A percentile compares a stretch with the other conserved stretches of the same genome.
phyloP scores from a whole-genome alignment of 2,888 invertebrate genomes.

The Dynastes hyllus region DNA sequence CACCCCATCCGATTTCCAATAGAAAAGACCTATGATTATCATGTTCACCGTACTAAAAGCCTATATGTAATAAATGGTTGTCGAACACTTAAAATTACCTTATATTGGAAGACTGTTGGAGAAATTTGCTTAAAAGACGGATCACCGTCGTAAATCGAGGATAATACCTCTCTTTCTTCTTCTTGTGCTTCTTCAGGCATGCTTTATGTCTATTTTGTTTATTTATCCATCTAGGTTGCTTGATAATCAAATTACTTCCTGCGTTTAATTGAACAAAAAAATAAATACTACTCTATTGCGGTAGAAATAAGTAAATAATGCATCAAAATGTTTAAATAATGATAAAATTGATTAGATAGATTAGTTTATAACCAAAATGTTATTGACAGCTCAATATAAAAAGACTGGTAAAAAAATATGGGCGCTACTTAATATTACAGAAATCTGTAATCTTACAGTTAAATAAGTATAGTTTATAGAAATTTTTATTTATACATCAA shows the following conservation, averaged over 20 bases:
- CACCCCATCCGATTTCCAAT: slow-evolving; percentile 90
- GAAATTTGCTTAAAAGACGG: slow-evolving; percentile 87
- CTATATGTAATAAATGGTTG: slow-evolving; percentile 35
- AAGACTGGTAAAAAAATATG: background rate
- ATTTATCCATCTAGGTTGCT: slow-evolving; percentile 10
- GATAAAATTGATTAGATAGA: background rate
- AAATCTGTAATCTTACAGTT: background rate
- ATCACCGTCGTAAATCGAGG: slow-evolving; percentile 96
- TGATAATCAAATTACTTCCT: background rate
- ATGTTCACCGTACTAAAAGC: slow-evolving; percentile 84
- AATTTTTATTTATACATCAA: too few relatives aligned
- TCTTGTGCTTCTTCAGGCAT: slow-evolving; percentile 78
- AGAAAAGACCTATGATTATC: slow-evolving; percentile 87
- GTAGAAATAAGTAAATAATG: background rate
- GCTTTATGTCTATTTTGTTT: background rate
- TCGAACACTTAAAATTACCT: slow-evolving; percentile 74
- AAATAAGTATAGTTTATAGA: too few relatives aligned
- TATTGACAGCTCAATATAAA: slow-evolving; percentile 1
- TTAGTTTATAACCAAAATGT: slow-evolving; percentile 10
- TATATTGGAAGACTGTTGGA: slow-evolving; percentile 89
- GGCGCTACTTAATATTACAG: background rate
- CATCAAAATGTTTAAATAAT: background rate
- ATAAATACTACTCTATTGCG: background rate
- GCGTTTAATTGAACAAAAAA: background rate
- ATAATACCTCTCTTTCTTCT: slow-evolving; percentile 92